Percentiles rank a stretch among this genome's conserved stretches.
Evolutionary conservation across 2,113 vertebrate genomes (phyloP).

Genomic region (Chaetodon trifascialis): DNA sequence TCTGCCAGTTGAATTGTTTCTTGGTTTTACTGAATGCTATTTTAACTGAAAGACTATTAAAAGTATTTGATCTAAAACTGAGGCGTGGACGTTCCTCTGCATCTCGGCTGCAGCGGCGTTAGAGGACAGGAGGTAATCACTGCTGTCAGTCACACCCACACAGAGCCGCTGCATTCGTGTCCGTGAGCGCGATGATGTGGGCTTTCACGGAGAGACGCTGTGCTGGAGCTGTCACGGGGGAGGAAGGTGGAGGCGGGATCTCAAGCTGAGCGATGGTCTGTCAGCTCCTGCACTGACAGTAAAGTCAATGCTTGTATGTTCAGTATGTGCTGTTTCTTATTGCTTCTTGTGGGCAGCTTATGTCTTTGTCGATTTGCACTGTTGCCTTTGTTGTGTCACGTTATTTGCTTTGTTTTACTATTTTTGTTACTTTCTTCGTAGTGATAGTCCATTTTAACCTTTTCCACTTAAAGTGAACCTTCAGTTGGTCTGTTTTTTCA

Average conservation of each 20-base stretch:
- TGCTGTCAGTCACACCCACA: conserved; percentile 29
- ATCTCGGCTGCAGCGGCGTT: not conserved
- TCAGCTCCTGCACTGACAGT: conserved; percentile 1
- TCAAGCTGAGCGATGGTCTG: conserved; percentile 27
- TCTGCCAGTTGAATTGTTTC: conserved; percentile 40
- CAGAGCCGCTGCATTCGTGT: not conserved
- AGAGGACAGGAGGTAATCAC: conserved; percentile 40
- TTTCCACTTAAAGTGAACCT: not conserved
- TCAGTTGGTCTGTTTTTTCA: too few species aligned
- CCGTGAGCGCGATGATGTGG: not conserved
- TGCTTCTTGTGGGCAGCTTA: not conserved
- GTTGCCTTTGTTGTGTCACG: not conserved
- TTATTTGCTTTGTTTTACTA: not conserved
- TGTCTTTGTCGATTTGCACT: not conserved
- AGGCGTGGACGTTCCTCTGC: not conserved
- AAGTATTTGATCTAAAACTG: conserved; percentile 48
- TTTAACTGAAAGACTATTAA: conserved; percentile 65
- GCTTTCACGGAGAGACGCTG: conserved; percentile 9
- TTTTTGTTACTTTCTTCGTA: not conserved
- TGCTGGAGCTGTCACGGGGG: not conserved
- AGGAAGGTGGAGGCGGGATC: conserved; percentile 31
- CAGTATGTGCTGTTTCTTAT: not conserved
- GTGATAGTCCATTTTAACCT: not conserved
- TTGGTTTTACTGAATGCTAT: conserved; percentile 61
- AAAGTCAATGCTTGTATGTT: not conserved